phyloP scores from a whole-genome alignment of 2,797 vertebrate species.

The Aphelocoma californica region DNA sequence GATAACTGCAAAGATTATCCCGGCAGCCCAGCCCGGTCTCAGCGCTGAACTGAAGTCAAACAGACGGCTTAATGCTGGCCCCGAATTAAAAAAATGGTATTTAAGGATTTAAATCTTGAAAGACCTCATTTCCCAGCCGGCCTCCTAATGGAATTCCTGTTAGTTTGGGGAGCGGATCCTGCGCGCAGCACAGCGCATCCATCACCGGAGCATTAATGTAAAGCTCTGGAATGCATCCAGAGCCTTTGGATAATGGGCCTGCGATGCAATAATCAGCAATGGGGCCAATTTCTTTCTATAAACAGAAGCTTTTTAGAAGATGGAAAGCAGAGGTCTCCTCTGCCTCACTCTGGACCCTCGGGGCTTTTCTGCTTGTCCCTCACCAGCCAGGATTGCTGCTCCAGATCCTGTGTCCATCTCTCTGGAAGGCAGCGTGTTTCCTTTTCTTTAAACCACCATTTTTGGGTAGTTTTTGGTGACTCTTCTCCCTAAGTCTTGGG shows the following conservation, averaged over 20 bases:
- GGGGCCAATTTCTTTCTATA: not conserved
- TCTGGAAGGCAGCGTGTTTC: not conserved
- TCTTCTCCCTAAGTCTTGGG: not conserved
- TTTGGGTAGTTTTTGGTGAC: not conserved
- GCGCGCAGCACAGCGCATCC: slow-evolving; percentile 21
- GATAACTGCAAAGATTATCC: slow-evolving; percentile 63
- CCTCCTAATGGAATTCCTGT: slow-evolving; percentile 37
- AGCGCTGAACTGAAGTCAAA: slow-evolving; percentile 15
- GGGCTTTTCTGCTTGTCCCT: not conserved
- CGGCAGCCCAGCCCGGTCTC: slow-evolving; percentile 16
- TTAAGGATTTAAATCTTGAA: slow-evolving; percentile 55
- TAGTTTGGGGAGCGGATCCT: slow-evolving; percentile 14
- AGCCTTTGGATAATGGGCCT: not conserved
- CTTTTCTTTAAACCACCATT: not conserved
- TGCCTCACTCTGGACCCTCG: not conserved
- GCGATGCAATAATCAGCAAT: not conserved
- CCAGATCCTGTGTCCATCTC: not conserved
- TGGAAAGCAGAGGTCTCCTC: not conserved
- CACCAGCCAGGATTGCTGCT: not conserved
- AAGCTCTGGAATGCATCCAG: slow-evolving; percentile 27
- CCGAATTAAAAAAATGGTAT: not conserved
- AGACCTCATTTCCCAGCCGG: slow-evolving; percentile 29
- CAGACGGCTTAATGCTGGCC: slow-evolving; percentile 49
- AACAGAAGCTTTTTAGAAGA: not conserved
- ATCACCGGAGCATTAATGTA: slow-evolving; percentile 49